Conservation (phyloP, 2,113 vertebrate species). For the Neopipo cinnamomea region DNA sequence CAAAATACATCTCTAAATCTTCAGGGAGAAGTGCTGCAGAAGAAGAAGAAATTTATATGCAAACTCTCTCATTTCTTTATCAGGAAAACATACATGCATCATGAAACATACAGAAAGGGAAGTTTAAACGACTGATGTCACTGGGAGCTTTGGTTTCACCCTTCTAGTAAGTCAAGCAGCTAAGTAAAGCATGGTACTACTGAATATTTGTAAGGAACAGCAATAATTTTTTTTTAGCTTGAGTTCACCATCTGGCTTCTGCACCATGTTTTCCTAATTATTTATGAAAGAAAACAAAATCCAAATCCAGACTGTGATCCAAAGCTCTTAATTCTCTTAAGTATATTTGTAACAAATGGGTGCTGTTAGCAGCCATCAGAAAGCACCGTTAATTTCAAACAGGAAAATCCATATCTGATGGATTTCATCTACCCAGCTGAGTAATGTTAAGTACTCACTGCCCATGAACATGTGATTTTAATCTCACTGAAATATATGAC, state of each 20-base stretch:
- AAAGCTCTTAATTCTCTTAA: neutral
- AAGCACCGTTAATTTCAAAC: neutral
- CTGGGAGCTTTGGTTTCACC: neutral
- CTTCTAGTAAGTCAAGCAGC: neutral
- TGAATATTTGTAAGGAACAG: neutral
- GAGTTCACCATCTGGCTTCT: neutral
- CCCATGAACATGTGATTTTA: neutral
- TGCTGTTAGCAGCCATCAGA: neutral
- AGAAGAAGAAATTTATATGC: neutral
- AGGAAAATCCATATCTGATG: neutral
- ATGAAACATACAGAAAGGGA: neutral
- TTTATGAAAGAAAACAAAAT: neutral
- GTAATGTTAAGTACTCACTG: neutral
- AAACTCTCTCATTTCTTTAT: neutral
- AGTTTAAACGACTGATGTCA: neutral
- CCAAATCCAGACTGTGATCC: neutral
- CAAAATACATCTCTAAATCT: neutral
- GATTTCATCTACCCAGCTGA: neutral
- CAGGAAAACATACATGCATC: neutral
- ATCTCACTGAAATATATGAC: constrained; percentile 29
- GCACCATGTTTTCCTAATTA: neutral
- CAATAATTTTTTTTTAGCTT: neutral
- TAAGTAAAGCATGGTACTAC: neutral
- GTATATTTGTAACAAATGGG: neutral
- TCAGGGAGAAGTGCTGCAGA: neutral